Base-by-base conservation (phyloP, 2,797 vertebrate genomes). In the Acropternis orthonyx region DNA sequence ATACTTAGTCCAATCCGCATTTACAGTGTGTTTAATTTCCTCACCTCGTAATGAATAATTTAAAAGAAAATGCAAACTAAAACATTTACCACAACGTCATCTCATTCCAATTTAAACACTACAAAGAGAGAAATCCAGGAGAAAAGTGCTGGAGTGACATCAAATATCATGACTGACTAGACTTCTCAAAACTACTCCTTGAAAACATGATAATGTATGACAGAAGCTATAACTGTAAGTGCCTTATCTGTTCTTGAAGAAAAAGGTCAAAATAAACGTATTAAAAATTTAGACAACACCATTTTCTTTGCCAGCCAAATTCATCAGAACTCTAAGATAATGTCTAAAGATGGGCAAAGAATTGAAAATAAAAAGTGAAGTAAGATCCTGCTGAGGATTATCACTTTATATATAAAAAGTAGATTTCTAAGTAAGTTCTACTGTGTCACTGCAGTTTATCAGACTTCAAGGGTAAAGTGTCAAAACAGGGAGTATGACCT, bases 261-360 rank as follows among this genome's bases (percentile, higher is more conserved):
- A 89, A 80, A 93, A 91, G 54, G n/a, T 92, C 48, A 86, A 81
- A 83, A 85, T 62, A 85, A 78, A 58, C 16, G 4, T 32, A 88
- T 37, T 80, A 75, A 93, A 91, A 85, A 85, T 91, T 92, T 56
- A 91, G 54, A 75, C 56, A 56, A 85, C 91, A 68, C 30, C 66
- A 36, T 91, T 88, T 91, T 68, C 20, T 85, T 91, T 92, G 54
- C 28, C 49, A 75, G 44, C 18, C 21, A 83, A 77, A 93, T 83
- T 83, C 30, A 77, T 93, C 58, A 72, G 10, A 83, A 65, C 20
- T 85, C 39, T 78, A 52, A 92, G 89, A 80, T 80, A 79, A 36
- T 28, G 2, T 48, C 52, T 72, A 51, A 75, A 68, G 61, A 89
- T n/a, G 43, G 20, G 16, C 8, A 91, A 85, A 21, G 61, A 95